A percentile compares a stretch with the other conserved stretches of the same genome.
phyloP scores from a whole-genome alignment of 2,113 vertebrate species.

The Vanacampus margaritifer region DNA sequence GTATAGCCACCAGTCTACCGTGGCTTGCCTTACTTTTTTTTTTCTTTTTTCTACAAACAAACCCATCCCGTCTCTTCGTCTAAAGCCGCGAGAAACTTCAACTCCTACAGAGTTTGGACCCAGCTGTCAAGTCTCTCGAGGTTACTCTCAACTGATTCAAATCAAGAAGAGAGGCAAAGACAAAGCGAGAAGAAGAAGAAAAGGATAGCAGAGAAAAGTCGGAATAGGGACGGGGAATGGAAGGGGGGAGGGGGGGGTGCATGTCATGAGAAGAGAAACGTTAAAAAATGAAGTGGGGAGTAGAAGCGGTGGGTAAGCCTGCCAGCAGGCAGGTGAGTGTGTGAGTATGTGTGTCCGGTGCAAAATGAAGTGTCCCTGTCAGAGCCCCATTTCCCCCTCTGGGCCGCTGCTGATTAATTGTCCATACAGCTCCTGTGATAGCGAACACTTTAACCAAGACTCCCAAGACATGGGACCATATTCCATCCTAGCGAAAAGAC shows the following conservation, averaged over 20 bases:
- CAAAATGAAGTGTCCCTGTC: conserved; percentile 73
- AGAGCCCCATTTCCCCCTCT: conserved; percentile 55
- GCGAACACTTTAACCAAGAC: conserved; percentile 67
- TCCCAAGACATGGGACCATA: conserved; percentile 65
- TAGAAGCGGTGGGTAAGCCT: conserved; percentile 37
- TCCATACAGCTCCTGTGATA: conserved; percentile 69
- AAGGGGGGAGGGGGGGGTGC: neutral
- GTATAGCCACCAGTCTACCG: conserved; percentile 43
- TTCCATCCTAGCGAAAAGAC: conserved; percentile 55
- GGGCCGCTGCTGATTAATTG: conserved; percentile 75
- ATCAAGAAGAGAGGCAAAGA: conserved; percentile 19
- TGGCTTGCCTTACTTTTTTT: conserved; percentile 22
- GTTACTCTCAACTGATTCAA: conserved; percentile 23
- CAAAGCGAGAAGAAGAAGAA: neutral
- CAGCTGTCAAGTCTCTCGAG: conserved; percentile 39
- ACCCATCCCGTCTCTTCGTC: conserved; percentile 11
- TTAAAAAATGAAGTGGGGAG: conserved; percentile 29
- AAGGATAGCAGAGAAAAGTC: neutral
- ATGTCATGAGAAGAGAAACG: conserved; percentile 11
- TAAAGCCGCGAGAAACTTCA: conserved; percentile 19
- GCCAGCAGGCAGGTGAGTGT: conserved; percentile 37
- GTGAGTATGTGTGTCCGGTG: conserved; percentile 47
- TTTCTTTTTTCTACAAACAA: conserved; percentile 3
- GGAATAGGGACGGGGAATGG: neutral
- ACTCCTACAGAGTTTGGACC: conserved; percentile 32